Base-by-base conservation (phyloP, 1,140 invertebrate genomes). In the Drosophila saltans region DNA sequence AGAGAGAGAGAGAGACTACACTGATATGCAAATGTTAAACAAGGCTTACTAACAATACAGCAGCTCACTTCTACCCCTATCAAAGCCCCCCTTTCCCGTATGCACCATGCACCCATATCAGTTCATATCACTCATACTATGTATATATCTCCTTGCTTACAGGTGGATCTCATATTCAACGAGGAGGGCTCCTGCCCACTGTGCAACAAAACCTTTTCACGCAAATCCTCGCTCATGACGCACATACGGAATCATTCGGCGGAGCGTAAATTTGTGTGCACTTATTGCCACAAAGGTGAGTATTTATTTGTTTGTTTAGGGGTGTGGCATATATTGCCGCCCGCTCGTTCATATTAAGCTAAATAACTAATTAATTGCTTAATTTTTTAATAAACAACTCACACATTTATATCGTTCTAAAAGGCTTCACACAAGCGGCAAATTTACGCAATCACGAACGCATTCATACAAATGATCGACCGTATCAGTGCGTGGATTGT, bases 391-490 rank as follows among this genome's bases (percentile, higher is more conserved):
- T 16, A 16, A 16, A 16, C 16, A 16, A 16, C 16, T 16, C 16
- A 16, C 16, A 16, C 16, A 16, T 16, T 16, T 16, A 30, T 30
- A 30, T 30, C 28, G 2, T 2, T 30, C 28, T 2, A 30, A 9
- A 86, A 94, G 94, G 94, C 43, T 94, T 94, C 69, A 94, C 94
- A 60, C 94, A 94, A 80, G 94, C 94, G 36, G 94, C 94, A 69
- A 94, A 94, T 86, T 89, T 94, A 81, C 91, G 94, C 48, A 94
- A 94, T 36, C 94, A 94, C 77, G 93, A 94, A 39, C 93, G 94
- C 33, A 94, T 94, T 66, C 94, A 94, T 86, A 94, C 94, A 52
- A 94, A 94, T 78, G 94, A 94, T 89, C 88, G 94, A 40, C 94
- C 94, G 1, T 94, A 94, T 81, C 94, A 94, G 72, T 94, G 94